A percentile compares a stretch with the other conserved stretches of the same genome.
These are phyloP conservation scores for Chloromyia formosa DNA, from an alignment of 2,888 invertebrate species.

Conservation along the genomic window DNA sequence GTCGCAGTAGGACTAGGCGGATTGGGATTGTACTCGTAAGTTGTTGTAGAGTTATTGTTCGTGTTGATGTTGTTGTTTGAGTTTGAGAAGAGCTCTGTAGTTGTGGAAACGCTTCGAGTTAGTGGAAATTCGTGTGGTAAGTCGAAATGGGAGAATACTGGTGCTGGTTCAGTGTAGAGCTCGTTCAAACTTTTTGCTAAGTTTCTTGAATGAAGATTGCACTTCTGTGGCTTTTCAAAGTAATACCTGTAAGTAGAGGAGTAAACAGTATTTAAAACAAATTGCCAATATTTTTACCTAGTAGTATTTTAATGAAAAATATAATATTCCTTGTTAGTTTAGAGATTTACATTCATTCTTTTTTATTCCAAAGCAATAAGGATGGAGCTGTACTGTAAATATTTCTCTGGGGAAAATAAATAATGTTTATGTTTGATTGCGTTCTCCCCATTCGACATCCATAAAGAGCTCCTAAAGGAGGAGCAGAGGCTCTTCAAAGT, in stretches of 20 bases:
- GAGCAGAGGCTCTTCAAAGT: too few relatives aligned
- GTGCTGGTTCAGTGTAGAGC: conserved; percentile 59
- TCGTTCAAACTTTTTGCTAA: conserved; percentile 63
- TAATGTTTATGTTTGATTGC: too few relatives aligned
- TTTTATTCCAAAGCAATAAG: too few relatives aligned
- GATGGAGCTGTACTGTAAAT: too few relatives aligned
- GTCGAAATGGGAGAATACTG: conserved; percentile 52
- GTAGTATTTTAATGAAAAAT: not conserved
- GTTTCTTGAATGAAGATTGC: conserved; percentile 61
- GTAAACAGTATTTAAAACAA: too few relatives aligned
- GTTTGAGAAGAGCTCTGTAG: conserved; percentile 60
- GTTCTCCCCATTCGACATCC: too few relatives aligned
- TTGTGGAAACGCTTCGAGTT: conserved; percentile 62
- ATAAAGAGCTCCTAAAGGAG: too few relatives aligned
- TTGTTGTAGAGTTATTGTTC: conserved; percentile 19
- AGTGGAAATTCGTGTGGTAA: conserved; percentile 59
- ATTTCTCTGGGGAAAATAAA: too few relatives aligned
- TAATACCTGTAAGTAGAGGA: conserved; percentile 55
- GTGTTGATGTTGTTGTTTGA: conserved; percentile 38
- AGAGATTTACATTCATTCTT: too few relatives aligned
- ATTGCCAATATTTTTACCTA: not conserved
- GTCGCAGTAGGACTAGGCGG: not conserved
- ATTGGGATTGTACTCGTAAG: conserved; percentile 16
- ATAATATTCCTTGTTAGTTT: too few relatives aligned
- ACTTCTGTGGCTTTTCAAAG: conserved; percentile 61